phyloP scores from a whole-genome alignment of 1,140 invertebrate species.

The Leptoteleia sp. region DNA sequence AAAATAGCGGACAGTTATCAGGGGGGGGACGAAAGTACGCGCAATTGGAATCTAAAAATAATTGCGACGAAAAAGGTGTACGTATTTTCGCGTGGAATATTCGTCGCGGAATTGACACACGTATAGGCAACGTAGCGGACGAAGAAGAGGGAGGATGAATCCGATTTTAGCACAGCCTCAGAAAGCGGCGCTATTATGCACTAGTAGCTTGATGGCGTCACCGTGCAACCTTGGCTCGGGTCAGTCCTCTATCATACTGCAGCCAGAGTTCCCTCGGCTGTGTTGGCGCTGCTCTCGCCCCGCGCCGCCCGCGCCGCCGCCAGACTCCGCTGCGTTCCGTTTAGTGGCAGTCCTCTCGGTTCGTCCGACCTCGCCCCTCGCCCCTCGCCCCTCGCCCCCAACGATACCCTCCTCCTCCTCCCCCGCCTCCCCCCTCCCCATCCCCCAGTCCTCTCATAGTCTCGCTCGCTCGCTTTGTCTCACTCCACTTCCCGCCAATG shows the following conservation, averaged over 20 bases:
- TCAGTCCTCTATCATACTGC: conserved; percentile 81
- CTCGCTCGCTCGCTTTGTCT: conserved; percentile 48
- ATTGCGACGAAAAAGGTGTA: conserved; percentile 22
- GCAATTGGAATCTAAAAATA: no score
- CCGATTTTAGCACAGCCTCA: conserved; percentile 72
- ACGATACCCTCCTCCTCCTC: conserved; percentile 33
- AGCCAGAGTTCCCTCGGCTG: conserved; percentile 67
- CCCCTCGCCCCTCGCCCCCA: no score
- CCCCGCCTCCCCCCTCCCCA: conserved; percentile 30
- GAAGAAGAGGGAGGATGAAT: conserved; percentile 59
- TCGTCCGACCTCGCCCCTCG: no score
- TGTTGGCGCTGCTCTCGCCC: conserved; percentile 10
- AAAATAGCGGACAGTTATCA: no score
- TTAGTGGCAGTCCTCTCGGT: conserved; percentile 49
- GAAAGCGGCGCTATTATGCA: conserved; percentile 79
- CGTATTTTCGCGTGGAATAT: conserved; percentile 47
- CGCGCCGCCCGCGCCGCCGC: conserved; percentile 14
- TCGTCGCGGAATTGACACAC: conserved; percentile 56
- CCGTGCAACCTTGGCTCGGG: conserved; percentile 80
- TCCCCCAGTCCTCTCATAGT: conserved; percentile 9
- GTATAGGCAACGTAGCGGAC: conserved; percentile 21
- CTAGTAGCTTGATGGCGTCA: conserved; percentile 81
- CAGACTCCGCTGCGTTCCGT: conserved; percentile 52
- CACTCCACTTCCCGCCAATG: conserved; percentile 59
- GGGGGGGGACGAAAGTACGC: no score